Evolutionary conservation across 2,888 invertebrate genomes (phyloP), one percentile per base, ranked within the genome.

Genomic region (Ennomos fuscantarius): DNA sequence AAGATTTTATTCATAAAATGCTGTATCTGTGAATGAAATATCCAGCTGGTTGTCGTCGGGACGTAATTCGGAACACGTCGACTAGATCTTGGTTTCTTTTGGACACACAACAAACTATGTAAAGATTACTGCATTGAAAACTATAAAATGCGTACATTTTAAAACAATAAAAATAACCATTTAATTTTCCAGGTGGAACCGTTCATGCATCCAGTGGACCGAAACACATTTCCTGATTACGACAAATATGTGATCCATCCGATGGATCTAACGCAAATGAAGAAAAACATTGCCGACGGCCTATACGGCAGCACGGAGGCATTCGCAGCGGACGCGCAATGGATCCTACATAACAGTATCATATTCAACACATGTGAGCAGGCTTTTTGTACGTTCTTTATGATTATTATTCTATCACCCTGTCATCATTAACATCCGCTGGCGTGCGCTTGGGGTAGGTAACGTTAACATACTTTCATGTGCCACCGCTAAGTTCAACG

Each of bases 321-420:
- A 2, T 98, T 99, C 85, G 92, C 97, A 54, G 95, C 96, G 0
- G 99, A 99, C 84, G 95, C 96, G 8, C 97, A 97, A 82, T 99
- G 98, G 98, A 96, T 99, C 75, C 93, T 97, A 49, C 99, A 99
- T 83, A 98, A 99, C 86, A 97, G 97, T 76, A 95, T 97, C 59
- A 95, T 98, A 63, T 98, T 96, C 81, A 98, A 97, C 90, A 96
- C 97, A 75, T 94, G 98, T 97, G 93, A 94, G 95, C 93, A 68
- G 69, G 63, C 63, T 41, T 65, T 65, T 68, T 59, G 68, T 68
- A 68, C 65, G 68, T 65, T 63, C 60, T 68, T 72, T 72, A 70
- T 9, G 8, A 35, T 49, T 68, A 62, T 70, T 63, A 66, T 68
- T 69, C 48, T 49, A 63, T 68, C 57, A 55, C 45, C 45, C 37